phyloP scores from a whole-genome alignment of 1,140 invertebrate genomes.

The Pseudomyrmex pallidus region DNA sequence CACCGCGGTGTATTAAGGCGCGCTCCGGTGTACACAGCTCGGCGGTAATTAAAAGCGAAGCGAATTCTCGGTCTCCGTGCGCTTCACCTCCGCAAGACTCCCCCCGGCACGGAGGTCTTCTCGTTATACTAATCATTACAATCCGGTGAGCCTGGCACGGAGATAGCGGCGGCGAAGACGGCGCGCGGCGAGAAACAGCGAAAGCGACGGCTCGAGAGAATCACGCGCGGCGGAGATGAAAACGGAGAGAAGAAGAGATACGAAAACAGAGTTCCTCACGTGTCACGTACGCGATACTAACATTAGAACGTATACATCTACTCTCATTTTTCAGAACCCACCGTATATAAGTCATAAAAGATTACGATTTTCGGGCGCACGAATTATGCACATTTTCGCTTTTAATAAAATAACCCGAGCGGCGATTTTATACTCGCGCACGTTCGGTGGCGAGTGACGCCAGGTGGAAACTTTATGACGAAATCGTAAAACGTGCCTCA shows the following conservation, averaged over 20 bases:
- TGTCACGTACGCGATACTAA: background rate
- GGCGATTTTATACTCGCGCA: background rate
- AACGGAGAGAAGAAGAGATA: background rate
- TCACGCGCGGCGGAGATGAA: background rate
- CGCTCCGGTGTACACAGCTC: slow-evolving; percentile 55
- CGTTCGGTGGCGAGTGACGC: background rate
- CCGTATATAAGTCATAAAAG: background rate
- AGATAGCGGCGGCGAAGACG: slow-evolving; percentile 23
- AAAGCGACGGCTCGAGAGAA: slow-evolving; percentile 1
- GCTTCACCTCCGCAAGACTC: slow-evolving; percentile 57
- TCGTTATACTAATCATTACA: slow-evolving; percentile 74
- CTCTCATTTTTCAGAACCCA: background rate
- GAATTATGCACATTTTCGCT: background rate
- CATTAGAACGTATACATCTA: background rate
- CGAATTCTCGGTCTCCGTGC: slow-evolving; percentile 67
- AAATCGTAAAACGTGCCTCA: background rate
- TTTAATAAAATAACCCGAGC: slow-evolving; percentile 45
- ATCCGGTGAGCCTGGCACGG: slow-evolving; percentile 37
- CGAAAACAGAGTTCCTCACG: background rate
- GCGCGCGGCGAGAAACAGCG: background rate
- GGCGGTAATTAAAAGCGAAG: slow-evolving; percentile 71
- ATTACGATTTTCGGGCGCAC: slow-evolving; percentile 26
- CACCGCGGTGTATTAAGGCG: slow-evolving; percentile 63
- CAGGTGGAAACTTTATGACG: background rate
- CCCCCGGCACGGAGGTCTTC: slow-evolving; percentile 45